These are phyloP conservation scores for Lophotis ruficrista DNA, from an alignment of 2,113 vertebrate genomes.

Conservation along the genomic window DNA sequence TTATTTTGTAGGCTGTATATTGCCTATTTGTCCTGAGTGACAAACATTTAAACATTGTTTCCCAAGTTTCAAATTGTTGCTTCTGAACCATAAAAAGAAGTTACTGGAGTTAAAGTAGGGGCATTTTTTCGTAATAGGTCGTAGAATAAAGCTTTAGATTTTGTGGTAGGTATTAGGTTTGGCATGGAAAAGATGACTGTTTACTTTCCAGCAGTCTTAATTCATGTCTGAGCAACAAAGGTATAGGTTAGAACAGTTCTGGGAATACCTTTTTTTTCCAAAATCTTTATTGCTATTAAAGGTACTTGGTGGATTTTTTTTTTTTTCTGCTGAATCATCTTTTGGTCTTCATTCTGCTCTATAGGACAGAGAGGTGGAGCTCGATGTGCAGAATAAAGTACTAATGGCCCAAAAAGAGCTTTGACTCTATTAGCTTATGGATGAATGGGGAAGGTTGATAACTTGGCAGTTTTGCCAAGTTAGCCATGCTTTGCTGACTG, in stretches of 20 bases:
- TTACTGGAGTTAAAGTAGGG: not conserved
- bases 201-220: not conserved
- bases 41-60: not conserved
- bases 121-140: not conserved
- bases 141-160: not conserved
- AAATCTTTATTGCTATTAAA: not conserved
- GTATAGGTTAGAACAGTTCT: not conserved
- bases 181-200: not conserved
- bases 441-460: not conserved
- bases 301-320: not conserved
- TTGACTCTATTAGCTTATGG: not conserved
- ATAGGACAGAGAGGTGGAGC: not conserved
- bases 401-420: not conserved
- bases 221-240: slow-evolving; percentile 11
- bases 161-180: not conserved
- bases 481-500: not conserved
- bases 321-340: not conserved
- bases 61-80: not conserved
- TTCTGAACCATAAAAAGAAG: not conserved
- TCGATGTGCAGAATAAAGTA: not conserved
- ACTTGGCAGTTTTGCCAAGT: not conserved
- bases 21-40: not conserved
- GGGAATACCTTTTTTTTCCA: not conserved
- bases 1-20: not conserved
- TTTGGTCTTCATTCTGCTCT: slow-evolving; percentile 13